A percentile compares a stretch with the other conserved stretches of the same genome.
Conservation (phyloP, 1,140 invertebrate genomes). For the Aricia agestis region DNA sequence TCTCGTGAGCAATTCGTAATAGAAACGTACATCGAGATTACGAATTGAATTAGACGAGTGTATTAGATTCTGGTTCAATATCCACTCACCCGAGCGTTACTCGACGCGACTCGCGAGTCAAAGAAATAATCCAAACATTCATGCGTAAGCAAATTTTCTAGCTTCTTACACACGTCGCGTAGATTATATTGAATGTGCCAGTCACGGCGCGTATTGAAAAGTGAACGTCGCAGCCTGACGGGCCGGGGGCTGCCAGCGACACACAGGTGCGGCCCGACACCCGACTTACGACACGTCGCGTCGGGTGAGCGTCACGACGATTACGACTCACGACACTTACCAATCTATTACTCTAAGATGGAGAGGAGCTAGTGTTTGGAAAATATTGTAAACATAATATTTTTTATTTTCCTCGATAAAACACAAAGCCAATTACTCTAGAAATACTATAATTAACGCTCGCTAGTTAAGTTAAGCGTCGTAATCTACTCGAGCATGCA, state of each 20-base stretch:
- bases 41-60: neutral
- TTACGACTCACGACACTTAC: neutral
- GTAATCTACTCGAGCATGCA: too few species aligned
- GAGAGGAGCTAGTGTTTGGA: too few species aligned
- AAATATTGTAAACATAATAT: neutral
- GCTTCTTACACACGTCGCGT: neutral
- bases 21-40: too few species aligned
- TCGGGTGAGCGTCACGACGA: neutral
- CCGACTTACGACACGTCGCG: neutral
- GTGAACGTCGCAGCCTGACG: neutral
- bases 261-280: neutral
- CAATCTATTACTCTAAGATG: too few species aligned
- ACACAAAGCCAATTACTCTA: too few species aligned
- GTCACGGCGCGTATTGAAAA: neutral
- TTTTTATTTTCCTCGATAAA: too few species aligned
- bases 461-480: too few species aligned
- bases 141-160: neutral
- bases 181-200: neutral
- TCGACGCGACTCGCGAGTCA: neutral
- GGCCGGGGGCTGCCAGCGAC: too few species aligned
- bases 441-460: too few species aligned
- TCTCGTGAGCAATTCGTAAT: neutral
- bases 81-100: neutral
- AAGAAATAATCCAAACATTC: slow-evolving; percentile 1
- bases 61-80: neutral